phyloP scores from a whole-genome alignment of 2,797 vertebrate species.

The Mareca penelope region DNA sequence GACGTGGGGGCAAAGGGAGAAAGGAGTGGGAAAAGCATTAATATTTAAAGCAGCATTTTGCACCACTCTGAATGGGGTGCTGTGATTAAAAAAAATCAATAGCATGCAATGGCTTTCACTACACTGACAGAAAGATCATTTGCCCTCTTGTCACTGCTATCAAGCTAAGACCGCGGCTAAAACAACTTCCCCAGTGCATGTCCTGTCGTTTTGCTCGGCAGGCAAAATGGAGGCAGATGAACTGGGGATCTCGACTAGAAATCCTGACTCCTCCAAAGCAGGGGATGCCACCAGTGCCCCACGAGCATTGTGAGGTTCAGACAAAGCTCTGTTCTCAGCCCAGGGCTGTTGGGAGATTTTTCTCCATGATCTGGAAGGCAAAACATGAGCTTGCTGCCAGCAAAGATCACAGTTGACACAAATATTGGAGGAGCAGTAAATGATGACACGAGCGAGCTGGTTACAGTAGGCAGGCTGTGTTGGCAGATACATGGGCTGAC shows the following conservation, averaged over 20 bases:
- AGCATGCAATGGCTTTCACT: background rate
- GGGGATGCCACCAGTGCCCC: background rate
- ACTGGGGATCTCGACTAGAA: background rate
- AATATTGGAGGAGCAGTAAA: background rate
- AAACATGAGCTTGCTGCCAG: background rate
- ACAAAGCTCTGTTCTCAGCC: background rate
- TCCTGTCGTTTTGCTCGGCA: background rate
- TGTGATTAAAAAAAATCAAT: conserved; percentile 2
- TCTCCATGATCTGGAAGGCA: background rate
- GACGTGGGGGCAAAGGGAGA: background rate
- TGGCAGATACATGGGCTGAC: background rate
- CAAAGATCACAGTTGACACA: background rate
- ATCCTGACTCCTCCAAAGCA: background rate
- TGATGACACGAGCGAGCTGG: background rate
- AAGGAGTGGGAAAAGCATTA: background rate
- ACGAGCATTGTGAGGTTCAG: background rate
- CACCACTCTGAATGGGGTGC: background rate
- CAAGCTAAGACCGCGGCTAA: conserved; percentile 4
- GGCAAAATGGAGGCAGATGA: background rate
- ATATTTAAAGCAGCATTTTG: conserved; percentile 2
- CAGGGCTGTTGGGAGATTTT: background rate
- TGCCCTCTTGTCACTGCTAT: background rate
- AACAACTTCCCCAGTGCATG: background rate
- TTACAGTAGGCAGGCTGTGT: background rate
- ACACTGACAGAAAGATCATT: conserved; percentile 24